A percentile compares a stretch with the other conserved stretches of the same genome.
Evolutionary conservation across 2,888 invertebrate species (phyloP).

Genomic region (Drosophila colorata): DNA sequence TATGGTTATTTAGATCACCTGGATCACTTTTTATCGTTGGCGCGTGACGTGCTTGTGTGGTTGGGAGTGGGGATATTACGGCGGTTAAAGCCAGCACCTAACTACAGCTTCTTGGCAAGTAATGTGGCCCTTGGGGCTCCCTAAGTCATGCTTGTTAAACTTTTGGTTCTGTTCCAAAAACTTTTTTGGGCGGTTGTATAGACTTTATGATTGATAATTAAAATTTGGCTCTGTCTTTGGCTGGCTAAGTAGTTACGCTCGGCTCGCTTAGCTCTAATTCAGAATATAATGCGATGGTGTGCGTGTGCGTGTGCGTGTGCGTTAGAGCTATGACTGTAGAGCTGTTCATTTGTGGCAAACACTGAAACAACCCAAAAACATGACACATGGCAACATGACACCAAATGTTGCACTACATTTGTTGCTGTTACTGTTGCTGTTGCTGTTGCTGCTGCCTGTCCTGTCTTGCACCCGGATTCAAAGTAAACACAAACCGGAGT

Average conservation of each 20-base stretch:
- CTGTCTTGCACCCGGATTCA: slow-evolving; percentile 73
- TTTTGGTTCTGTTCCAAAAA: slow-evolving; percentile 79
- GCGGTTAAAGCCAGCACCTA: neutral
- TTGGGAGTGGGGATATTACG: slow-evolving; percentile 1
- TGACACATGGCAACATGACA: slow-evolving; percentile 52
- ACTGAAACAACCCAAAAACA: slow-evolving; percentile 53
- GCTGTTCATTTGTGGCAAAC: slow-evolving; percentile 30
- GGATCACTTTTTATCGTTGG: slow-evolving; percentile 26
- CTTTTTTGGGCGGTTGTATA: slow-evolving; percentile 63
- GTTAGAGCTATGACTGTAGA: slow-evolving; percentile 6
- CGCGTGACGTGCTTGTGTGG: slow-evolving; percentile 32
- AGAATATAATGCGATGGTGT: slow-evolving; percentile 7
- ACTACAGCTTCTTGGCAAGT: slow-evolving; percentile 1
- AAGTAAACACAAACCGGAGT: slow-evolving; percentile 62
- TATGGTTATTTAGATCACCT: slow-evolving; percentile 23
- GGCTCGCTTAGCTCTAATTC: slow-evolving; percentile 42
- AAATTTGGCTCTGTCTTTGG: slow-evolving; percentile 52
- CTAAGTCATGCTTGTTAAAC: slow-evolving; percentile 72
- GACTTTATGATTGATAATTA: slow-evolving; percentile 66
- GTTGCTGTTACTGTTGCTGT: slow-evolving; percentile 29
- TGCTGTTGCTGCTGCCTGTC: slow-evolving; percentile 19
- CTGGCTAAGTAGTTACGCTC: slow-evolving; percentile 53
- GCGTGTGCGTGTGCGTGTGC: slow-evolving; percentile 6
- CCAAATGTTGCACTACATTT: slow-evolving; percentile 73
- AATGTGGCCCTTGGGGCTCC: slow-evolving; percentile 14